These are phyloP conservation scores for human DNA, from an alignment of 2,113 vertebrate species.

Conservation along the genomic window GRCh38 chr11:117271001-117271500, in stretches of 20 bases:
- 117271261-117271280: not conserved
- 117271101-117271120: no score
- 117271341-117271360: not conserved
- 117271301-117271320: not conserved
- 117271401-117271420: not conserved
- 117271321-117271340: not conserved
- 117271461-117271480: not conserved
- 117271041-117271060: no score
- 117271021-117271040: no score
- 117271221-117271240: not conserved
- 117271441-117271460: not conserved
- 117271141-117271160: no score
- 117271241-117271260: not conserved
- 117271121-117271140: no score
- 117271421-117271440: no score
- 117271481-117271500: not conserved
- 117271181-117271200: not conserved
- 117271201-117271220: not conserved
- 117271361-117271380: not conserved
- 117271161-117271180: no score
- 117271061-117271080: no score
- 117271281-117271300: not conserved
- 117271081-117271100: no score
- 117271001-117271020: no score
- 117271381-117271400: not conserved